These are phyloP conservation scores for Melikaiella ostensackeni DNA, from an alignment of 2,888 invertebrate species.

Conservation along the genomic window DNA sequence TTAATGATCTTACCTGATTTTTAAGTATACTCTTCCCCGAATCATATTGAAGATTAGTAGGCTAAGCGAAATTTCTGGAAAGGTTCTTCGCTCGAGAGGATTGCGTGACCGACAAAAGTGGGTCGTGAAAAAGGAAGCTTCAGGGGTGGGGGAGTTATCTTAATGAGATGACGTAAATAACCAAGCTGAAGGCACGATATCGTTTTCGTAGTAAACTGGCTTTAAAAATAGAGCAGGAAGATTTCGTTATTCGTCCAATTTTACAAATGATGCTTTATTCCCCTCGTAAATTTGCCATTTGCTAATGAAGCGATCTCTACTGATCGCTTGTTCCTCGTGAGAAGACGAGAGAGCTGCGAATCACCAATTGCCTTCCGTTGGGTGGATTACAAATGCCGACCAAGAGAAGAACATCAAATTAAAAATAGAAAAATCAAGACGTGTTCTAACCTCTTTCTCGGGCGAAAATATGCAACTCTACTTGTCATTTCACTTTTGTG, in stretches of 20 bases:
- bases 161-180: constrained; percentile 30
- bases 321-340: constrained; percentile 44
- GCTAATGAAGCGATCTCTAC: constrained; percentile 57
- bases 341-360: constrained; percentile 43
- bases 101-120: constrained; percentile 14
- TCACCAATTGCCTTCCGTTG: constrained; percentile 53
- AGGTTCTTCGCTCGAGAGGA: constrained; percentile 4
- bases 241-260: constrained; percentile 45
- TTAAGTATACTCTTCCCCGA: constrained; percentile 9
- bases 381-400: constrained; percentile 50
- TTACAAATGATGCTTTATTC: constrained; percentile 58
- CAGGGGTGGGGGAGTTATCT: constrained; percentile 9
- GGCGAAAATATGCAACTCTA: constrained; percentile 42
- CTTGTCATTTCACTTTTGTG: constrained; percentile 48
- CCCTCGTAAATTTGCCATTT: constrained; percentile 50
- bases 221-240: constrained; percentile 17
- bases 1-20: neutral
- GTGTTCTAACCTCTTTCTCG: too few species aligned
- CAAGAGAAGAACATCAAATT: constrained; percentile 51
- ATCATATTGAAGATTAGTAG: constrained; percentile 5
- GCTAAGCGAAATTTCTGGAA: neutral
- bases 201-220: constrained; percentile 19
- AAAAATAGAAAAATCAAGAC: constrained; percentile 57
- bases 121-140: constrained; percentile 3
- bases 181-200: constrained; percentile 3